These are phyloP conservation scores for Coluber constrictor DNA, from an alignment of 2,797 vertebrate species.

Conservation along the genomic window DNA sequence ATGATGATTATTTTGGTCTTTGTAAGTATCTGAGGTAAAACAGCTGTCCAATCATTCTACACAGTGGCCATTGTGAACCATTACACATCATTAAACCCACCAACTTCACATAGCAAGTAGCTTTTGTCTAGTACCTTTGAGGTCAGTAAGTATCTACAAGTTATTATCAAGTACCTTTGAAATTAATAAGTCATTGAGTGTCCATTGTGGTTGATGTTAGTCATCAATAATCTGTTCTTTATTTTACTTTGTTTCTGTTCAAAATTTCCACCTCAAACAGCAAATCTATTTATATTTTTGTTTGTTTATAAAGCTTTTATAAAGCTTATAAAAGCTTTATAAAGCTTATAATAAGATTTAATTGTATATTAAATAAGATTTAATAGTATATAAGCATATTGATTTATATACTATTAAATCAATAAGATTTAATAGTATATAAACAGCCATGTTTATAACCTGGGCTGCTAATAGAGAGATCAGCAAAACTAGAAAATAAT, in stretches of 20 bases:
- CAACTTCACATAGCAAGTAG: too few relatives aligned
- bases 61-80: background rate
- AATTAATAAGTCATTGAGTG: too few relatives aligned
- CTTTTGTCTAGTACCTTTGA: background rate
- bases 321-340: too few relatives aligned
- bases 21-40: background rate
- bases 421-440: background rate
- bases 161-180: background rate
- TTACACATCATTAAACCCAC: background rate
- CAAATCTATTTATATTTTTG: too few relatives aligned
- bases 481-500: background rate
- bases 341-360: too few relatives aligned
- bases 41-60: background rate
- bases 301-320: too few relatives aligned
- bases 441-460: too few relatives aligned
- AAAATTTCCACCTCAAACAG: background rate
- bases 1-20: background rate
- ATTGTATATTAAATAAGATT: too few relatives aligned
- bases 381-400: too few relatives aligned
- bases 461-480: background rate
- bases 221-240: background rate
- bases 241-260: background rate
- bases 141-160: background rate
- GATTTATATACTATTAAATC: too few relatives aligned
- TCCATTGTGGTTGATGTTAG: too few relatives aligned